phyloP scores from a whole-genome alignment of 2,888 invertebrate genomes.

The Rotaria magnacalcarata region DNA sequence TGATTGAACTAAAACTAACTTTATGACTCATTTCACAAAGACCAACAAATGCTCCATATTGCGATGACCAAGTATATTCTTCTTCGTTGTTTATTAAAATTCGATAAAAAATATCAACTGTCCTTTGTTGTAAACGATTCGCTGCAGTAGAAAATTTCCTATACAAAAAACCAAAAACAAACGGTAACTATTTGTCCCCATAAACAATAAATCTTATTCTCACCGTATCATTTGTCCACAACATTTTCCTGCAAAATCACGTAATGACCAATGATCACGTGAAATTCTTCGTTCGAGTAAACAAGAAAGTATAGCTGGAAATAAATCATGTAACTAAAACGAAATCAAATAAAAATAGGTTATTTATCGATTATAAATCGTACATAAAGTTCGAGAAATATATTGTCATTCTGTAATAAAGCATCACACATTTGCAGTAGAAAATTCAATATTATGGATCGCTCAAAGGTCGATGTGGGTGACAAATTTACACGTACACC shows the following conservation, averaged over 20 bases:
- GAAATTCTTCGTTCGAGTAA: neutral
- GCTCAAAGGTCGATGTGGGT: neutral
- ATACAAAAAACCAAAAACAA: neutral
- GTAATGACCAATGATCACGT: constrained; percentile 5
- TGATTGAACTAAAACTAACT: neutral
- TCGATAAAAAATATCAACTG: neutral
- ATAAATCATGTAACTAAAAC: neutral
- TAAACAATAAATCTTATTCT: neutral
- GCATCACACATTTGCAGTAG: neutral
- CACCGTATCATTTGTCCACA: neutral
- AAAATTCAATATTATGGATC: neutral
- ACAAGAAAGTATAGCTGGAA: neutral
- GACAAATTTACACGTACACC: neutral
- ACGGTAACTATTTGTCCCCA: neutral
- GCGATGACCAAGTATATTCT: neutral
- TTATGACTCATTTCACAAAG: constrained; percentile 1
- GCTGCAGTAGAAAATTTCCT: neutral
- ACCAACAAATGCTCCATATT: neutral
- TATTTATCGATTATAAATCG: too few relatives aligned
- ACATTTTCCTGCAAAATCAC: neutral
- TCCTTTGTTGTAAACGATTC: neutral
- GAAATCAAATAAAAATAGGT: too few relatives aligned
- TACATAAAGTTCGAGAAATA: neutral
- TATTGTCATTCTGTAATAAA: neutral
- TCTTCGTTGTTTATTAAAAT: neutral